These are phyloP conservation scores for Fopius arisanus DNA, from an alignment of 1,140 invertebrate species.

Conservation along the genomic window DNA sequence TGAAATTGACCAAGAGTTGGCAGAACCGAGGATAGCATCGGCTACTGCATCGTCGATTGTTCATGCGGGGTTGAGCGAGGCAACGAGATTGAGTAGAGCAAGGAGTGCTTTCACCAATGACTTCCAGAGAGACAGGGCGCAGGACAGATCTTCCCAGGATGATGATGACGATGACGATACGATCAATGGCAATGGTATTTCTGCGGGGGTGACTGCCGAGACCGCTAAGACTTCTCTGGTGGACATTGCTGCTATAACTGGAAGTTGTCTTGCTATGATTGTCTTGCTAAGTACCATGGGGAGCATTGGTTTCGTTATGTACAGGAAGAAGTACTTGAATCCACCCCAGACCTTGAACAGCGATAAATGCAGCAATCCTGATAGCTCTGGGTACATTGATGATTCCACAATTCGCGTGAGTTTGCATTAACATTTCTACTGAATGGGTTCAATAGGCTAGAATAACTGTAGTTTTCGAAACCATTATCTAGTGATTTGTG, in stretches of 20 bases:
- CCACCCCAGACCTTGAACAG: slow-evolving; percentile 80
- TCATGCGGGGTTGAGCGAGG: slow-evolving; percentile 48
- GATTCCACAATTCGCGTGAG: slow-evolving; percentile 84
- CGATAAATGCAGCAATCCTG: slow-evolving; percentile 83
- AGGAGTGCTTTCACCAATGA: slow-evolving; percentile 50
- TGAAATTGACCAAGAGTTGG: slow-evolving; percentile 42
- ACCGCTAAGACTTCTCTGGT: slow-evolving; percentile 52
- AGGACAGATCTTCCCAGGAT: slow-evolving; percentile 42
- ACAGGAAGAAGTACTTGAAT: slow-evolving; percentile 77
- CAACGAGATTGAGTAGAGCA: slow-evolving; percentile 52
- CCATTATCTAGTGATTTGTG: too few species aligned
- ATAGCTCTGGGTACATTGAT: slow-evolving; percentile 88
- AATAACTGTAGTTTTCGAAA: too few species aligned
- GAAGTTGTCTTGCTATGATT: slow-evolving; percentile 75
- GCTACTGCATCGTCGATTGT: slow-evolving; percentile 48
- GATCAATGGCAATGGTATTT: slow-evolving; percentile 32
- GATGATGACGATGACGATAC: slow-evolving; percentile 36
- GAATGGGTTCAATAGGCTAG: slow-evolving; percentile 4
- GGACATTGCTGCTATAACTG: slow-evolving; percentile 76
- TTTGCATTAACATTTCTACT: slow-evolving; percentile 35
- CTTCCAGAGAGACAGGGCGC: slow-evolving; percentile 49
- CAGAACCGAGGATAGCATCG: slow-evolving; percentile 41
- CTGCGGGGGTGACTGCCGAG: slow-evolving; percentile 24
- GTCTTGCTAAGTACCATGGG: slow-evolving; percentile 72
- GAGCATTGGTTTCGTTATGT: slow-evolving; percentile 77